Base-by-base conservation (phyloP, 2,797 vertebrate genomes). In the Manis javanica region DNA sequence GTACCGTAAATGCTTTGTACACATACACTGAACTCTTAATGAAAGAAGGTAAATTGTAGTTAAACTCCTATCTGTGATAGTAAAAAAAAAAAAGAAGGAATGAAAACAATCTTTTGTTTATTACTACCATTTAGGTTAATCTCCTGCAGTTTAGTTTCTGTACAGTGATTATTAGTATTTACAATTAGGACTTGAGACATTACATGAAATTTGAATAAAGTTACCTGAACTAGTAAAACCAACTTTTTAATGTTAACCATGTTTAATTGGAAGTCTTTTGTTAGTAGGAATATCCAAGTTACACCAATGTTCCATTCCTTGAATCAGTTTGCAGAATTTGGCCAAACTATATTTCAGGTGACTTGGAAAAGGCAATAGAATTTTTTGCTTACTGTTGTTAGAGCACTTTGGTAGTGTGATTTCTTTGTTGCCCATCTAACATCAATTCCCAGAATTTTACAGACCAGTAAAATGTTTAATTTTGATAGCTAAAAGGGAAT, bases 171-270 rank as follows among this genome's bases (percentile, higher is more conserved):
- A 87, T 78, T 93, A 63, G 34, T 75, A 53, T 88, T 96, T 90
- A 21, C 68, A 77, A 15, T 66, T 79, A 88, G 55, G 1, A 85
- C 55, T 78, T 84, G 53, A 34, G 34, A 71, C 18, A 42, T 81
- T 91, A 46, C 10, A 49, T 75, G 66, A 94, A 85, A 90, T 90
- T 59, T 68, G 78, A 71, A 55, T 55, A 90, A 79, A 71, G 18
- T 85, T 92, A 84, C 37, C 55, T 90, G 64, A 84, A 87, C 71
- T 97, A 90, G 23, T 90, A 42, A 94, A 96, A 66, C 66, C 46
- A 39, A 69, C 53, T 42, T 92, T 71, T 61, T 63, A 42, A 29
- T 94, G 34, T 90, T 93, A 87, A 64, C 84, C 34, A 83, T 81
- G 21, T 66, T 91, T 82, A 94, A 74, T 81, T 94, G 37, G 39